Conservation (phyloP, 2,888 invertebrate genomes). For the Leucoptera coffeella region DNA sequence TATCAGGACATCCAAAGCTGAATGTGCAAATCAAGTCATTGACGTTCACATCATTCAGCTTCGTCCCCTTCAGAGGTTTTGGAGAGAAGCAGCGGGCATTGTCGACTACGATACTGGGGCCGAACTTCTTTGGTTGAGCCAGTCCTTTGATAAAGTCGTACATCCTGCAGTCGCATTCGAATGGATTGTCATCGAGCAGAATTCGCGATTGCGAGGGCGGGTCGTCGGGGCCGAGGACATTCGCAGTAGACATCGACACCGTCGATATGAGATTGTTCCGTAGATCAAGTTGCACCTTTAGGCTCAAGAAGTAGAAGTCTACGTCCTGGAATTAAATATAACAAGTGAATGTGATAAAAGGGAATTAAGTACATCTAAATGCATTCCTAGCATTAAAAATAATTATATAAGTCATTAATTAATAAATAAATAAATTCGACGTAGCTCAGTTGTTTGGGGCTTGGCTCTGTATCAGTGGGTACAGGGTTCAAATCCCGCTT, state of each 20-base stretch:
- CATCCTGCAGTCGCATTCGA: slow-evolving; percentile 1
- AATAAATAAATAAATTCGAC: no score
- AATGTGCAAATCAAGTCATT: not conserved
- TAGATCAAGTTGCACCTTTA: not conserved
- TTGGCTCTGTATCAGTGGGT: no score
- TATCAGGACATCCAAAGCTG: not conserved
- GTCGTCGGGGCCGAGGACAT: not conserved
- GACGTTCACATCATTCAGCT: not conserved
- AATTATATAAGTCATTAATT: no score
- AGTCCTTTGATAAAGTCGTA: not conserved
- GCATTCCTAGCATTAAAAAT: no score
- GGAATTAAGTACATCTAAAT: no score
- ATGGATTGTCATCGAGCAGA: slow-evolving; percentile 2
- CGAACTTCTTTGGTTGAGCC: not conserved
- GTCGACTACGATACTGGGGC: not conserved
- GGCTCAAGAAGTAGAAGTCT: not conserved
- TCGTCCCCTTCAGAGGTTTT: not conserved
- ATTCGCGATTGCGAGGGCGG: not conserved
- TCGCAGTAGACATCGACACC: not conserved
- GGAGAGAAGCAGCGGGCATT: slow-evolving; percentile 1
- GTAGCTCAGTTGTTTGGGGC: no score
- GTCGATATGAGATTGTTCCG: slow-evolving; percentile 1
- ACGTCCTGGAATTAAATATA: no score
- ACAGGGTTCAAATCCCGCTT: no score
- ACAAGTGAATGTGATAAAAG: no score